Percentiles rank a stretch among this genome's conserved stretches.
Evolutionary conservation across 2,888 invertebrate genomes (phyloP).

Genomic region (Augiades crinisus): DNA sequence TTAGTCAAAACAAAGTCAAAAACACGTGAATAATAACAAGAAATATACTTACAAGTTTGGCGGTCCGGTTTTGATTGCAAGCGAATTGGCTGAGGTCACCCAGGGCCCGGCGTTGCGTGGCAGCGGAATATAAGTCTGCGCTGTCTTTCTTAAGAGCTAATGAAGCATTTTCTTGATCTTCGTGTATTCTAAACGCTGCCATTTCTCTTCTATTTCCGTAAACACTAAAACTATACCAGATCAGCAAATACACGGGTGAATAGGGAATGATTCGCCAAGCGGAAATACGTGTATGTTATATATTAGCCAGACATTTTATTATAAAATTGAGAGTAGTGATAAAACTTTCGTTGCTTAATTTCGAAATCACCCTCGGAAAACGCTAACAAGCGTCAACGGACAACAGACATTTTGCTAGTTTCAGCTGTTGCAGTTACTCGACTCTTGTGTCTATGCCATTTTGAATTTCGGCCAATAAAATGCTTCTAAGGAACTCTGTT

Average conservation of each 20-base stretch:
- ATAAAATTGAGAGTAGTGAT: slow-evolving; percentile 50
- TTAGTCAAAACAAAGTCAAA: slow-evolving; percentile 25
- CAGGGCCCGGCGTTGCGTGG: slow-evolving; percentile 83
- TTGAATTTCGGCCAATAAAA: slow-evolving; percentile 64
- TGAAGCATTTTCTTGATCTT: slow-evolving; percentile 88
- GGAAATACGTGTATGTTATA: slow-evolving; percentile 40
- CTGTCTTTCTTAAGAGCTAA: slow-evolving; percentile 77
- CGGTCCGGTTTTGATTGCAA: slow-evolving; percentile 74
- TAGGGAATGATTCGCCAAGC: slow-evolving; percentile 48
- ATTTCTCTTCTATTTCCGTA: slow-evolving; percentile 76
- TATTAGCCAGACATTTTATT: slow-evolving; percentile 54
- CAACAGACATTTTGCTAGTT: slow-evolving; percentile 69
- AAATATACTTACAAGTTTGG: slow-evolving; percentile 75
- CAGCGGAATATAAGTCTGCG: slow-evolving; percentile 64
- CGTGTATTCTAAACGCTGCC: slow-evolving; percentile 89
- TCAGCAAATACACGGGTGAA: slow-evolving; percentile 43
- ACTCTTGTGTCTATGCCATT: slow-evolving; percentile 60
- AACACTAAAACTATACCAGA: slow-evolving; percentile 54
- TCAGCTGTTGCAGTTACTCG: slow-evolving; percentile 74
- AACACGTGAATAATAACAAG: slow-evolving; percentile 24
- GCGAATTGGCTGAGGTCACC: slow-evolving; percentile 83
- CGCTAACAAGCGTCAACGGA: slow-evolving; percentile 68
- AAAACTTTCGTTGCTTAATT: slow-evolving; percentile 41
- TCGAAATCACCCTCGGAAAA: slow-evolving; percentile 62
- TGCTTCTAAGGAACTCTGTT: background rate